These are phyloP conservation scores for Yponomeuta evonymella DNA, from an alignment of 2,888 invertebrate species.

Conservation along the genomic window DNA sequence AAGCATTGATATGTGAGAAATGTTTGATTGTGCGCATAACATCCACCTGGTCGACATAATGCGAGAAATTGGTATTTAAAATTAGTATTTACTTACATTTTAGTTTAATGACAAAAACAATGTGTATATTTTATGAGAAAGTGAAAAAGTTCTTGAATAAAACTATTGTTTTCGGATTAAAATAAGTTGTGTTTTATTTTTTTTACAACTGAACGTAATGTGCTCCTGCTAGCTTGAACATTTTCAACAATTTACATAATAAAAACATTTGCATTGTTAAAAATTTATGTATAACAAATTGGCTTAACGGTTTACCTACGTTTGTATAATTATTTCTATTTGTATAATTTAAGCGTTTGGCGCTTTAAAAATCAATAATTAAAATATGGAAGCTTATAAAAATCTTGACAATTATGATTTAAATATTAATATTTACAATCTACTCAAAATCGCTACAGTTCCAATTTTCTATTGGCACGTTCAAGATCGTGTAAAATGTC, in stretches of 20 bases:
- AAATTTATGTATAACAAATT: too few relatives aligned
- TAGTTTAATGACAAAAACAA: constrained; percentile 76
- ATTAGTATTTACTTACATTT: constrained; percentile 76
- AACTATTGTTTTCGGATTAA: constrained; percentile 77
- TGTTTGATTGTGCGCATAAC: constrained; percentile 37
- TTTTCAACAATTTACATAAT: background rate
- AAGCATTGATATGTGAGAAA: constrained; percentile 41
- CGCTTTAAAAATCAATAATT: background rate
- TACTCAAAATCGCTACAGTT: background rate
- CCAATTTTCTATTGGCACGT: background rate
- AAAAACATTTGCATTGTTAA: too few relatives aligned
- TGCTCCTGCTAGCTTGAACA: background rate
- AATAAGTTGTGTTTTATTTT: constrained; percentile 66
- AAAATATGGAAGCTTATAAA: background rate
- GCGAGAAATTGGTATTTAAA: constrained; percentile 73
- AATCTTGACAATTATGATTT: background rate
- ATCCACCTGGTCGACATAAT: constrained; percentile 50
- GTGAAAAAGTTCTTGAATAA: constrained; percentile 75
- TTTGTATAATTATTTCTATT: background rate
- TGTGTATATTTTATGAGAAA: constrained; percentile 77
- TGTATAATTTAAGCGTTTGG: background rate
- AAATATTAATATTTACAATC: background rate
- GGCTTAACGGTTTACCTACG: too few relatives aligned
- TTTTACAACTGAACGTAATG: constrained; percentile 13
- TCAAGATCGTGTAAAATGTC: too few relatives aligned